A percentile compares a stretch with the other conserved stretches of the same genome.
These are phyloP conservation scores for Lamproptera curius DNA, from an alignment of 2,888 invertebrate species.

Conservation along the genomic window DNA sequence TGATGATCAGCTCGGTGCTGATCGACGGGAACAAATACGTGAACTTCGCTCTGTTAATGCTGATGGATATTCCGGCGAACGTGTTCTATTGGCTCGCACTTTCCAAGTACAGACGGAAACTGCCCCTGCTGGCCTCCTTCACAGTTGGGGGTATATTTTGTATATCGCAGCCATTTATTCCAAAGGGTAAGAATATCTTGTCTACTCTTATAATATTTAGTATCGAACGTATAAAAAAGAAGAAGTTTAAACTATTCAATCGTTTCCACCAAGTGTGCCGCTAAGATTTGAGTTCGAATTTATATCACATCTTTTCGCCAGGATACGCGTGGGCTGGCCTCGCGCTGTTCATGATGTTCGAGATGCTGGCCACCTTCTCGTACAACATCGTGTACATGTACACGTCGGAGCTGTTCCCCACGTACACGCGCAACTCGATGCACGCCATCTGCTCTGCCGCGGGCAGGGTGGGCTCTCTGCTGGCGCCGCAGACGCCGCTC, in stretches of 20 bases:
- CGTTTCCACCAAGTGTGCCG: no score
- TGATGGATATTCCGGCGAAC: slow-evolving; percentile 69
- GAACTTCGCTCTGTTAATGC: slow-evolving; percentile 63
- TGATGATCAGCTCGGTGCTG: slow-evolving; percentile 70
- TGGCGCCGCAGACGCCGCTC: slow-evolving; percentile 85
- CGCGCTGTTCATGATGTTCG: slow-evolving; percentile 78
- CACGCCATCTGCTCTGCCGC: slow-evolving; percentile 83
- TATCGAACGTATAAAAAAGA: no score
- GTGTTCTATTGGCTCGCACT: slow-evolving; percentile 65
- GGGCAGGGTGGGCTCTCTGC: slow-evolving; percentile 83
- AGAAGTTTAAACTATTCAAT: no score
- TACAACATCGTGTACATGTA: slow-evolving; percentile 84
- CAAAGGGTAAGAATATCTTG: slow-evolving; percentile 42
- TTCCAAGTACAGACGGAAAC: slow-evolving; percentile 55
- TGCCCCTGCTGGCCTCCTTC: slow-evolving; percentile 56
- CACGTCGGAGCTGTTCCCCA: slow-evolving; percentile 86
- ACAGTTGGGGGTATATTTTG: slow-evolving; percentile 62
- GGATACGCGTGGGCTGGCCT: slow-evolving; percentile 61
- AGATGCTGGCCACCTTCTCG: slow-evolving; percentile 82
- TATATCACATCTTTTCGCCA: slow-evolving; percentile 33
- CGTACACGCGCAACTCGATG: slow-evolving; percentile 82
- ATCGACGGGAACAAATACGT: slow-evolving; percentile 67
- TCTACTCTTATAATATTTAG: no score
- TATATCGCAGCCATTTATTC: slow-evolving; percentile 59
- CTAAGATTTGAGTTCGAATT: no score